Percentiles rank a stretch among this genome's conserved stretches.
These are phyloP conservation scores for Romanomermis culicivorax DNA, from an alignment of 2,888 invertebrate species.

Conservation along the genomic window DNA sequence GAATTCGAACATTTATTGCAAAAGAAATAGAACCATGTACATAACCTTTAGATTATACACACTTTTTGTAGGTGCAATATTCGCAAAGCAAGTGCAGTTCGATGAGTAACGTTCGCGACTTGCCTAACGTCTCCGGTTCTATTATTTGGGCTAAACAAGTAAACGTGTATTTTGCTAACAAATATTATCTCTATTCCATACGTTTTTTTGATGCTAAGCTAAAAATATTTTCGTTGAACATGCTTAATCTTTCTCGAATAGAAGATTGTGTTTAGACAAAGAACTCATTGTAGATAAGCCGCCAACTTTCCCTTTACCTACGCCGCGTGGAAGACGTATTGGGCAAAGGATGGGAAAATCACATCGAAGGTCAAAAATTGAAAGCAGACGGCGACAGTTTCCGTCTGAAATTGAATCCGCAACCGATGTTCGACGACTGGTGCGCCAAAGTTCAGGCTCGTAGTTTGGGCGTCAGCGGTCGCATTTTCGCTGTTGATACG, in stretches of 20 bases:
- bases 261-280: too few species aligned
- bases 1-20: too few species aligned
- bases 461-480: slow-evolving; percentile 73
- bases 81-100: neutral
- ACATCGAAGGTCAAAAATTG: slow-evolving; percentile 77
- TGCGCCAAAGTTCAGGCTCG: slow-evolving; percentile 58
- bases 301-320: slow-evolving; percentile 82
- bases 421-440: slow-evolving; percentile 97
- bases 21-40: too few species aligned
- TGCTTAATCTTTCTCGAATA: too few species aligned
- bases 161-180: slow-evolving; percentile 1
- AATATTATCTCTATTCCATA: too few species aligned
- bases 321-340: slow-evolving; percentile 92
- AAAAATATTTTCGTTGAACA: too few species aligned
- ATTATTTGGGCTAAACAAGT: slow-evolving; percentile 82
- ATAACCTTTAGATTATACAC: too few species aligned
- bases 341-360: slow-evolving; percentile 86
- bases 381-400: slow-evolving; percentile 97
- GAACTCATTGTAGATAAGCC: slow-evolving; percentile 53
- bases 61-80: neutral
- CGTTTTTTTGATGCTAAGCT: neutral
- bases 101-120: slow-evolving; percentile 69
- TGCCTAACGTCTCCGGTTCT: slow-evolving; percentile 89
- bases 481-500: slow-evolving; percentile 73
- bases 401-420: slow-evolving; percentile 77